phyloP scores from a whole-genome alignment of 1,140 invertebrate species.

The Chrysomallon squamiferum region DNA sequence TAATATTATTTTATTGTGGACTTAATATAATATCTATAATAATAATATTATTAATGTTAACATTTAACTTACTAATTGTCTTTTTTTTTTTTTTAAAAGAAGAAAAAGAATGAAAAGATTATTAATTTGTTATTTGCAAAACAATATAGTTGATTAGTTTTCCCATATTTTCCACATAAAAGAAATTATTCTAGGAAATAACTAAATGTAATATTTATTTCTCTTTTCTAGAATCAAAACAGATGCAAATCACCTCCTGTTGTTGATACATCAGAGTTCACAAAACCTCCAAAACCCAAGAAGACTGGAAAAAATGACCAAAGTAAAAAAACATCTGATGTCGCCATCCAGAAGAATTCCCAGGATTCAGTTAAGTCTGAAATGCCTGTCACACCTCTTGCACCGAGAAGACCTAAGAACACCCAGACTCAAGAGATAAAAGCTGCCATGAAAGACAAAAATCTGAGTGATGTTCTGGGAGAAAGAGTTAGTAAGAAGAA shows the following conservation, averaged over 20 bases:
- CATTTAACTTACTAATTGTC: too few species aligned
- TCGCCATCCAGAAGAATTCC: too few species aligned
- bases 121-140: too few species aligned
- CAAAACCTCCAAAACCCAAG: slow-evolving; percentile 11
- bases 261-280: slow-evolving; percentile 30
- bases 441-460: slow-evolving; percentile 31
- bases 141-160: too few species aligned
- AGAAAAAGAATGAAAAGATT: too few species aligned
- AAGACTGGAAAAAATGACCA: not conserved
- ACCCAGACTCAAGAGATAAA: slow-evolving; percentile 12
- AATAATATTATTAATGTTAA: too few species aligned
- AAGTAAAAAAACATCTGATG: not conserved
- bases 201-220: too few species aligned
- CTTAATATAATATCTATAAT: too few species aligned
- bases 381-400: slow-evolving; percentile 23
- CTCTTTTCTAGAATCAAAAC: not conserved
- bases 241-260: slow-evolving; percentile 29
- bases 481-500: not conserved
- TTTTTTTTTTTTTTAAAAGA: too few species aligned
- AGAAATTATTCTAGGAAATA: too few species aligned
- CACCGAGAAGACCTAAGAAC: slow-evolving; percentile 11
- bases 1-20: slow-evolving; percentile 1
- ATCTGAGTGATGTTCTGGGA: slow-evolving; percentile 23
- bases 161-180: too few species aligned
- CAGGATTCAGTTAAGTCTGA: not conserved